Evolutionary conservation across 35 echinoderm and acorn worm genomes (phyloP), one percentile per base, ranked within the genome.

Genomic region (Heliocidaris tuberculata): DNA sequence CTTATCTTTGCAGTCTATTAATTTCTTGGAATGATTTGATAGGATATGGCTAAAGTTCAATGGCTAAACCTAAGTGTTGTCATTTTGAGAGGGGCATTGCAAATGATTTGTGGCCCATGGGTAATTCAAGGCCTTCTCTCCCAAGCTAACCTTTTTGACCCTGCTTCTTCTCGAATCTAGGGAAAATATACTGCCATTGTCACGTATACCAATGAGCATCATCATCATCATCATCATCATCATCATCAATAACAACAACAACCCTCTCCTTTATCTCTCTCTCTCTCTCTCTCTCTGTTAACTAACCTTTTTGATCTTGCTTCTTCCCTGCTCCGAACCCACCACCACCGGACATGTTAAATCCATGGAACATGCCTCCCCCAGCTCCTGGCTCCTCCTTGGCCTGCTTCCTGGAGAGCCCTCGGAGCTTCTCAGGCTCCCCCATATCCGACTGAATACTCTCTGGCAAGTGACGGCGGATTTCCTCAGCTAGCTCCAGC

Each of bases 401-500:
- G 13, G 61, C 88, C 60, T 49, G 59, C 15, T 78, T 47, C 59
- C 60, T 47, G 86, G 50, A 60, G 27, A 21, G 91, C 16, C 88
- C 94, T 47, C 59, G 48, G 48, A 89, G 85, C 48, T 88, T 91
- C 49, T 93, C 95, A 4, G 49, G 27, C 50, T 96, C 96, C 12
- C 95, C 97, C 30, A 94, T 97, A n/a, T 97, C 95, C 48, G 94
- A 90, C 27, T 86, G 60, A 85, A 99, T 97, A 85, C 87, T 99
- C 70, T 47, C 29, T 32, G 98, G 97, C 15, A 99, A 94, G 65
- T 96, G 96, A 17, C 94, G 96, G 54, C 96, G 96, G 86, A 99
- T 99, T 8, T 99, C 98, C 85, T 95, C 95, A 30, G 96, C 89
- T 4, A 99, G 59, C 94, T 99, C 97, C 65, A 97, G 88, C 13